A percentile compares a stretch with the other conserved stretches of the same genome.
These are phyloP conservation scores for Fulica atra DNA, from an alignment of 2,113 vertebrate species.

Conservation along the genomic window DNA sequence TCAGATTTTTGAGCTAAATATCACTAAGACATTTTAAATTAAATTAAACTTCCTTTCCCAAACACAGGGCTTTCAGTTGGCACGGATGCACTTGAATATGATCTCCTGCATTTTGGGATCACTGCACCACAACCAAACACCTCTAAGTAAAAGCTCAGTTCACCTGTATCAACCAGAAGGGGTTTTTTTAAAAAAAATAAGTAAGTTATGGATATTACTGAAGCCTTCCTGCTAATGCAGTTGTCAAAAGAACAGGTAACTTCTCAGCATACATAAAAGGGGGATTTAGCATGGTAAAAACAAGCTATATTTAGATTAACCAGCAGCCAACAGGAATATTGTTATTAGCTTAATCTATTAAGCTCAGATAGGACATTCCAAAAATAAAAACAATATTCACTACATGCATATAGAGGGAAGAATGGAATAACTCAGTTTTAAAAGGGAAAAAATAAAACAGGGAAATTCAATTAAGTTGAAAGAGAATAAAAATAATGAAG, in stretches of 20 bases:
- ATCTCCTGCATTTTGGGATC: not conserved
- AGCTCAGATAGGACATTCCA: not conserved
- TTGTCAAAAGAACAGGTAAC: not conserved
- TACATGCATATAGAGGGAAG: not conserved
- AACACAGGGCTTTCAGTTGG: not conserved
- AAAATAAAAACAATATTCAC: not conserved
- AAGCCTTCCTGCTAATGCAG: not conserved
- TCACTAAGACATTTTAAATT: not conserved
- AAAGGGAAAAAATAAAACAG: not conserved
- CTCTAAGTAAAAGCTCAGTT: not conserved
- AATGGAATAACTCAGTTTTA: not conserved
- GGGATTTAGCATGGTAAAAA: not conserved
- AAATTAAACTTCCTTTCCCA: not conserved
- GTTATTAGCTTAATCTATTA: not conserved
- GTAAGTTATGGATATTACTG: not conserved
- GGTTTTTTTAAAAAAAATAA: not conserved
- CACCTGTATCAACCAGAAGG: not conserved
- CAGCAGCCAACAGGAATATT: not conserved
- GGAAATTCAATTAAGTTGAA: not conserved
- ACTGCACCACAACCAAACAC: not conserved
- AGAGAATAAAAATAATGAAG: not conserved
- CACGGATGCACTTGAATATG: fast-evolving
- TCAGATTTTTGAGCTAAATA: not conserved
- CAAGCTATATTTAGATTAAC: not conserved
- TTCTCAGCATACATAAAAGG: not conserved